These are phyloP conservation scores for Metacarcinus magister DNA, from an alignment of 2,888 invertebrate genomes.

Conservation along the genomic window DNA sequence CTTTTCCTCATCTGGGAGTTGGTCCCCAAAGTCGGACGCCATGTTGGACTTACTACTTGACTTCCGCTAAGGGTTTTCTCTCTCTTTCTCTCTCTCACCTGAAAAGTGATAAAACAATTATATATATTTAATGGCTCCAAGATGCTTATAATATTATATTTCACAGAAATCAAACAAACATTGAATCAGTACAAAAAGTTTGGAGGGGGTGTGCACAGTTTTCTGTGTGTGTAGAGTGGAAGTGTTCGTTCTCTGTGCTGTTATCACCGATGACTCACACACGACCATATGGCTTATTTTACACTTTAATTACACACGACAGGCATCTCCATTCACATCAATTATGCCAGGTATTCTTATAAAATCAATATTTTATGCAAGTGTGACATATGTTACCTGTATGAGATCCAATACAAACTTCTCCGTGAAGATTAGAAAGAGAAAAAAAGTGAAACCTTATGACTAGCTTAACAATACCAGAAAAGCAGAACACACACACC, in stretches of 20 bases:
- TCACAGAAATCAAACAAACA: background rate
- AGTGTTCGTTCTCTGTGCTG: slow-evolving; percentile 67
- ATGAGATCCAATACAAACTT: background rate
- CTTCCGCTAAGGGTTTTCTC: slow-evolving; percentile 73
- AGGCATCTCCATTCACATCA: background rate
- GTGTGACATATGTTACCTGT: background rate
- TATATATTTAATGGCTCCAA: background rate
- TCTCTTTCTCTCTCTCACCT: background rate
- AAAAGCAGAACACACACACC: background rate
- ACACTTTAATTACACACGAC: background rate
- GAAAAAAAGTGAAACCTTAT: slow-evolving; percentile 10
- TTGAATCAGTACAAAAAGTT: background rate
- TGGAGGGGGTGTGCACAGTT: slow-evolving; percentile 11
- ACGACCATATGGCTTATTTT: slow-evolving; percentile 59
- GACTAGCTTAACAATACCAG: background rate
- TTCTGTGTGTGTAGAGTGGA: slow-evolving; percentile 32
- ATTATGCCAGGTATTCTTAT: background rate
- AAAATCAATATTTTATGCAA: background rate
- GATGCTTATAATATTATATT: background rate
- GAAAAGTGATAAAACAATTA: background rate
- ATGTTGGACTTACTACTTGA: slow-evolving; percentile 78
- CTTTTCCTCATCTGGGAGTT: slow-evolving; percentile 82
- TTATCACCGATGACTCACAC: slow-evolving; percentile 79
- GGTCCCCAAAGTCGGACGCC: slow-evolving; percentile 82
- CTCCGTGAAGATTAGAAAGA: background rate